phyloP scores from a whole-genome alignment of 2,113 vertebrate genomes.

The Fulmarus glacialis region DNA sequence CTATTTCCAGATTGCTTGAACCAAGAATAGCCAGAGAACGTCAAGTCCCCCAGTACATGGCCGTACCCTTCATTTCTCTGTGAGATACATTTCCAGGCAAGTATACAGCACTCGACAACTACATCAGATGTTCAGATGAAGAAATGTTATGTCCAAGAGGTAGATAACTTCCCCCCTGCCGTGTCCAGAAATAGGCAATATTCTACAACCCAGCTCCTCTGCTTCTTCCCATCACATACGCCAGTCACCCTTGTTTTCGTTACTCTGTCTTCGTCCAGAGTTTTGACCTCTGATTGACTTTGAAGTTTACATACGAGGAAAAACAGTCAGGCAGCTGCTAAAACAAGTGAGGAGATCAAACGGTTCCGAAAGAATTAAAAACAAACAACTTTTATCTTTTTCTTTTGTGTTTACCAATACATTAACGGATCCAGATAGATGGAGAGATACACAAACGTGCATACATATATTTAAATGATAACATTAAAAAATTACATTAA shows the following conservation, averaged over 20 bases:
- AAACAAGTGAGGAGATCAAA: conserved; percentile 60
- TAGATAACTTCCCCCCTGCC: background rate
- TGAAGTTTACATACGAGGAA: conserved; percentile 64
- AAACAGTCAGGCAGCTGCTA: conserved; percentile 68
- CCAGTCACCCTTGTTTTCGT: background rate
- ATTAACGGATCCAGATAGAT: conserved; percentile 29
- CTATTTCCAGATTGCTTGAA: conserved; percentile 8
- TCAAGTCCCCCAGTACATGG: background rate
- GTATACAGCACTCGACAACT: background rate
- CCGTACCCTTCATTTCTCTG: background rate
- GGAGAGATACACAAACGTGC: background rate
- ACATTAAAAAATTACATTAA: background rate
- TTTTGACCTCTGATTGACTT: conserved; percentile 68
- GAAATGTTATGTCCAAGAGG: background rate
- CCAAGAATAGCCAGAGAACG: conserved; percentile 22
- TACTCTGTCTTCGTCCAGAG: conserved; percentile 13
- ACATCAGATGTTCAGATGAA: background rate
- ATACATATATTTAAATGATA: background rate
- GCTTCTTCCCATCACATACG: background rate
- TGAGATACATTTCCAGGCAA: background rate
- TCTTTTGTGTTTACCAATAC: conserved; percentile 59
- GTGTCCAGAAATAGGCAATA: background rate
- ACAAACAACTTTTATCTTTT: conserved; percentile 61
- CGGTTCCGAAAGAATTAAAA: conserved; percentile 44
- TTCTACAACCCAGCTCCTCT: background rate